These are phyloP conservation scores for Druon quercuslanigerum DNA, from an alignment of 1,140 invertebrate genomes.

Conservation along the genomic window DNA sequence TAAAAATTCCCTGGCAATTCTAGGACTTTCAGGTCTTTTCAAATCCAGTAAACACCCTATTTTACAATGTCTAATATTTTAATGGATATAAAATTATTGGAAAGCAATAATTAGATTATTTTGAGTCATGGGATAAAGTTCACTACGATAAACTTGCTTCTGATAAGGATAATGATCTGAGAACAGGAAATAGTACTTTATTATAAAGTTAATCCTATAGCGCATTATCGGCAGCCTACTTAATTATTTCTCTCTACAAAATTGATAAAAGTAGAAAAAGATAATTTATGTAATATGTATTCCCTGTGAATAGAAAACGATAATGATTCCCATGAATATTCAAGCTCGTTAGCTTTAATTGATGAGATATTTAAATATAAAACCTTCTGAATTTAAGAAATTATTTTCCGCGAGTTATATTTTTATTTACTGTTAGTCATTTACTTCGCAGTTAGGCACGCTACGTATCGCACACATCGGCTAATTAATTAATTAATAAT, in stretches of 20 bases:
- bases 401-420: conserved; percentile 10
- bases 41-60: no score
- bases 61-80: no score
- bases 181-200: neutral
- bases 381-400: conserved; percentile 2
- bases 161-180: neutral
- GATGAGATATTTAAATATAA: conserved; percentile 2
- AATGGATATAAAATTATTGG: no score
- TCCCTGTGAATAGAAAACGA: neutral
- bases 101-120: no score
- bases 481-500: neutral
- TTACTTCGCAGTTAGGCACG: conserved; percentile 1
- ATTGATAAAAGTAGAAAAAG: conserved; percentile 22
- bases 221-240: neutral
- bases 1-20: no score
- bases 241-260: neutral
- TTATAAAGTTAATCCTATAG: neutral
- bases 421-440: conserved; percentile 7
- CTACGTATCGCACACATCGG: neutral
- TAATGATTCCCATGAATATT: conserved; percentile 8
- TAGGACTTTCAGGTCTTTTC: no score
- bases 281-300: neutral
- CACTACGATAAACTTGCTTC: neutral
- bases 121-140: no score
- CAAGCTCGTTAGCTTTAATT: neutral